phyloP scores from a whole-genome alignment of 2,888 invertebrate genomes.

The Agonopterix alstromeriana region DNA sequence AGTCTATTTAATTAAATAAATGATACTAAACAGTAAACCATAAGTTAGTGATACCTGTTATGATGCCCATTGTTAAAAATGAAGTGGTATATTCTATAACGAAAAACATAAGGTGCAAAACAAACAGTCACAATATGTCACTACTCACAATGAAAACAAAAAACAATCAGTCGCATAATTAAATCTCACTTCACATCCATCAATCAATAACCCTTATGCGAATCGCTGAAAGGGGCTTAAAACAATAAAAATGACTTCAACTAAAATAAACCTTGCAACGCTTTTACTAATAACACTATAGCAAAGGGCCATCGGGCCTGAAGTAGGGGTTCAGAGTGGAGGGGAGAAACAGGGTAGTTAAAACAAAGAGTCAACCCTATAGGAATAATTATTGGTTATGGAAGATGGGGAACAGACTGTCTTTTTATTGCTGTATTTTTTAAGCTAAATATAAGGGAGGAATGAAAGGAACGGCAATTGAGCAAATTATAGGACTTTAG shows the following conservation, averaged over 20 bases:
- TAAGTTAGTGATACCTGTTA: no score
- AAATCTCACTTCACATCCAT: background rate
- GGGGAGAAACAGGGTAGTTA: conserved; percentile 40
- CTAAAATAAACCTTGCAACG: conserved; percentile 36
- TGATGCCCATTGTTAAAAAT: no score
- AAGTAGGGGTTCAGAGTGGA: conserved; percentile 42
- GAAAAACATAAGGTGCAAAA: background rate
- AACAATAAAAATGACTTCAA: conserved; percentile 28
- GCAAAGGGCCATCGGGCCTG: conserved; percentile 52
- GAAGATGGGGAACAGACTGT: conserved; percentile 40
- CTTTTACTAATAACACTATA: conserved; percentile 56
- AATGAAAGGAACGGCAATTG: conserved; percentile 1
- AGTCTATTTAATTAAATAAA: no score
- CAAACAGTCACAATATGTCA: background rate
- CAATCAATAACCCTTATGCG: background rate
- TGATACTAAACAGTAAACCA: no score
- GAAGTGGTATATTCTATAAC: no score
- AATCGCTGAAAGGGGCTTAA: conserved; percentile 6
- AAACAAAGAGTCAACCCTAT: conserved; percentile 51
- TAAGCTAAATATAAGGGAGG: conserved; percentile 1
- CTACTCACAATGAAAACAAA: background rate
- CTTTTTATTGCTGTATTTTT: conserved; percentile 44
- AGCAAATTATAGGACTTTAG: background rate
- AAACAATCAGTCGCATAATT: background rate
- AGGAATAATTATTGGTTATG: conserved; percentile 59